These are phyloP conservation scores for Cyanistes caeruleus DNA, from an alignment of 2,113 vertebrate species.

Conservation along the genomic window DNA sequence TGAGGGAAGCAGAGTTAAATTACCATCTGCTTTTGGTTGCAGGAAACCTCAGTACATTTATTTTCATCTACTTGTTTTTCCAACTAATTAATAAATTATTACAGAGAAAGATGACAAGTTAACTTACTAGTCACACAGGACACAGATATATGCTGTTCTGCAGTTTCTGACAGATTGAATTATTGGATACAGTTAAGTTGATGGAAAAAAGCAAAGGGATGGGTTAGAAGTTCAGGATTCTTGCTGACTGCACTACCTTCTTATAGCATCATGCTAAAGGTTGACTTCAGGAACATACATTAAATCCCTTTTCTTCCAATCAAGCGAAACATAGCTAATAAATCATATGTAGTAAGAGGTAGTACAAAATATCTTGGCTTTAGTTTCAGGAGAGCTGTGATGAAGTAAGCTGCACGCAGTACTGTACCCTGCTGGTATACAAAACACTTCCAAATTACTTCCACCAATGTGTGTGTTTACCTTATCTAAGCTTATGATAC, in stretches of 20 bases:
- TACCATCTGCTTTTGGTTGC: neutral
- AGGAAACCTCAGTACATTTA: neutral
- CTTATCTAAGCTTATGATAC: neutral
- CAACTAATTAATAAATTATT: constrained; percentile 29
- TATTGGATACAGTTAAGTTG: neutral
- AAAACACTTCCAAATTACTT: neutral
- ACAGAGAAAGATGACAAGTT: neutral
- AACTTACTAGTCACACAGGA: neutral
- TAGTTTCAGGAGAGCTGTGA: neutral
- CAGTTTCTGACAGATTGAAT: neutral
- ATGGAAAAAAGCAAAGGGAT: neutral
- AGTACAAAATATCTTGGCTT: neutral
- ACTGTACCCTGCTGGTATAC: neutral
- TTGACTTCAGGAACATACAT: neutral
- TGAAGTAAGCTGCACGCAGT: neutral
- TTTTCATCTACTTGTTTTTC: constrained; percentile 24
- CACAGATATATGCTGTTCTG: neutral
- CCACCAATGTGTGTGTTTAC: neutral
- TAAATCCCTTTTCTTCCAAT: neutral
- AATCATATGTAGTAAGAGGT: neutral
- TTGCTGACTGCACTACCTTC: neutral
- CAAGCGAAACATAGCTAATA: neutral
- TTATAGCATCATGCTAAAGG: neutral
- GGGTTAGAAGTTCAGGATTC: neutral
- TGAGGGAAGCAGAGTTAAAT: neutral